Conservation (phyloP, 2,797 vertebrate genomes). For the Alfaro cultratus region DNA sequence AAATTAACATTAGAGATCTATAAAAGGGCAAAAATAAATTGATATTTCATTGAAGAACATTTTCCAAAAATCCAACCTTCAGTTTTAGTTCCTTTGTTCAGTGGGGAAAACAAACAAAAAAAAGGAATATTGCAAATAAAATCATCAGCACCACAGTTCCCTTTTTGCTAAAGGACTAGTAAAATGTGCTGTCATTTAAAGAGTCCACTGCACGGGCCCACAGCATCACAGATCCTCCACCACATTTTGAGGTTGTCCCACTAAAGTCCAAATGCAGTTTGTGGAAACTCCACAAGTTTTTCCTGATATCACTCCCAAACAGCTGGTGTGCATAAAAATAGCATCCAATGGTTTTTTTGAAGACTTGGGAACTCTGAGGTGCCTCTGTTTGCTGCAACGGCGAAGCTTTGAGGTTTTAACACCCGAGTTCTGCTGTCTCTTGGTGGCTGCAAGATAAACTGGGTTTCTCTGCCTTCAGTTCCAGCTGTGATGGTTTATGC, state of each 20-base stretch:
- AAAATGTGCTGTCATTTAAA: not conserved
- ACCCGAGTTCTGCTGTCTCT: not conserved
- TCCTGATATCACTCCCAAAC: not conserved
- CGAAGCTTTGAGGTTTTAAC: not conserved
- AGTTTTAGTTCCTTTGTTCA: not conserved
- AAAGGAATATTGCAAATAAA: not conserved
- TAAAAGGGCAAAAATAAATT: too few relatives aligned
- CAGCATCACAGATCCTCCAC: not conserved
- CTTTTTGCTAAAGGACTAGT: not conserved
- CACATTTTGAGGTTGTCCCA: not conserved
- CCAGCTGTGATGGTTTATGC: not conserved
- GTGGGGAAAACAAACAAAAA: not conserved
- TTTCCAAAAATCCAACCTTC: not conserved
- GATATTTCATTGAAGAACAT: not conserved
- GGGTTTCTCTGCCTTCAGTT: not conserved
- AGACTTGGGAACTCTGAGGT: not conserved
- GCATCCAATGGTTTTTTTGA: not conserved
- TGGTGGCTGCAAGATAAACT: not conserved
- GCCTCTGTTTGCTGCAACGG: not conserved
- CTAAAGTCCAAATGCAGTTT: not conserved
- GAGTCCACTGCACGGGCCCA: not conserved
- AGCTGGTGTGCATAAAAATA: not conserved
- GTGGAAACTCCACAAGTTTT: not conserved
- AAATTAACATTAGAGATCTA: too few relatives aligned
- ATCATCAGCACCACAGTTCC: not conserved